These are phyloP conservation scores for Cerastis leucographa DNA, from an alignment of 2,888 invertebrate genomes.

Conservation along the genomic window DNA sequence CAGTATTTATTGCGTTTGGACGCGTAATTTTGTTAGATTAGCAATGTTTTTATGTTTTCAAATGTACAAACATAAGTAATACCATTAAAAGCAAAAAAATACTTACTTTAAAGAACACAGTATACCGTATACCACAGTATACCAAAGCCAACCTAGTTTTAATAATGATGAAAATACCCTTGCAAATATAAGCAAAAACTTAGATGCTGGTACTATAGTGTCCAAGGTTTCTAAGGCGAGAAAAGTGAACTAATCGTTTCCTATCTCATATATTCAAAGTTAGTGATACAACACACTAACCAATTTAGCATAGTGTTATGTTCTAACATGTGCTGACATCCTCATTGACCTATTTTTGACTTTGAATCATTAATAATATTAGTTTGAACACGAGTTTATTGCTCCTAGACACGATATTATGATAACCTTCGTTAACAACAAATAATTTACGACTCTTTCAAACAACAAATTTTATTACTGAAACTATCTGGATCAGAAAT, in stretches of 20 bases:
- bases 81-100: too few relatives aligned
- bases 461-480: conserved; percentile 30
- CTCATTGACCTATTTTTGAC: conserved; percentile 52
- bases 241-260: not conserved
- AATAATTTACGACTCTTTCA: conserved; percentile 51
- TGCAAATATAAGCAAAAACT: not conserved
- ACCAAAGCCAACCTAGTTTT: too few relatives aligned
- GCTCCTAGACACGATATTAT: conserved; percentile 49
- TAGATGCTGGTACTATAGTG: not conserved
- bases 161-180: too few relatives aligned
- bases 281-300: conserved; percentile 8
- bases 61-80: too few relatives aligned
- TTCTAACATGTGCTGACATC: conserved; percentile 39
- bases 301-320: conserved; percentile 15
- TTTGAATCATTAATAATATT: conserved; percentile 40
- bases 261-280: not conserved
- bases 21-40: not conserved
- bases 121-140: too few relatives aligned
- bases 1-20: not conserved
- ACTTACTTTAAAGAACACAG: too few relatives aligned
- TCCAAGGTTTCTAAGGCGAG: not conserved
- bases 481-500: conserved; percentile 2
- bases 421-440: conserved; percentile 55
- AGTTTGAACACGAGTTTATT: conserved; percentile 47
- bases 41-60: too few relatives aligned